Evolutionary conservation across 2,888 invertebrate genomes (phyloP).

Genomic region (Sesia apiformis): DNA sequence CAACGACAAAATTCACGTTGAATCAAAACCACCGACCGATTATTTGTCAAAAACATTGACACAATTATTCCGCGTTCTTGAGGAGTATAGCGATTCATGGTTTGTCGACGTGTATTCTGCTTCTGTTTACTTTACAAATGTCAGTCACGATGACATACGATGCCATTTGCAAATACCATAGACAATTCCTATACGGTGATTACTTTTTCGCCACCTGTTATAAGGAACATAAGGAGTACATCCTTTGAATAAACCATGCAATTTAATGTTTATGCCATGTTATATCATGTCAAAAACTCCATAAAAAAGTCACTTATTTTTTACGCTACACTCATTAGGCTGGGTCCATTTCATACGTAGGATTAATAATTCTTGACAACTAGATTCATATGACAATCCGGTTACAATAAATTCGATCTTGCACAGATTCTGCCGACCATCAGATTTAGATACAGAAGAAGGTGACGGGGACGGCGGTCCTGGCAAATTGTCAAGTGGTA

Average conservation of each 20-base stretch:
- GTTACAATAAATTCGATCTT: background rate
- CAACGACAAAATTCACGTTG: background rate
- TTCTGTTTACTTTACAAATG: background rate
- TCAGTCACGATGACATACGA: no score
- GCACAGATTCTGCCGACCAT: slow-evolving; percentile 92
- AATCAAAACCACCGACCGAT: background rate
- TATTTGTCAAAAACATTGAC: background rate
- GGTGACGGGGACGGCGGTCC: slow-evolving; percentile 79
- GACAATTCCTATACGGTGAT: background rate
- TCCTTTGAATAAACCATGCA: no score
- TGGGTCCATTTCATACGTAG: no score
- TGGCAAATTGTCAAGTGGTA: slow-evolving; percentile 79
- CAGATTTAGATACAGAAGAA: slow-evolving; percentile 85
- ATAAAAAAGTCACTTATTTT: no score
- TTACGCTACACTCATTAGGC: no score
- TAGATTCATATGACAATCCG: no score
- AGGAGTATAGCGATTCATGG: background rate
- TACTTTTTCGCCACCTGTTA: no score
- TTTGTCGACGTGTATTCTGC: background rate
- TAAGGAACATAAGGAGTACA: no score
- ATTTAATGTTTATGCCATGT: no score
- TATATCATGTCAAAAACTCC: no score
- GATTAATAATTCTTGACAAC: no score
- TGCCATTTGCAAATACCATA: background rate
- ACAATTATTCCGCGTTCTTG: background rate